Base-by-base conservation (phyloP, 2,113 vertebrate species). In the Taurulus bubalis region DNA sequence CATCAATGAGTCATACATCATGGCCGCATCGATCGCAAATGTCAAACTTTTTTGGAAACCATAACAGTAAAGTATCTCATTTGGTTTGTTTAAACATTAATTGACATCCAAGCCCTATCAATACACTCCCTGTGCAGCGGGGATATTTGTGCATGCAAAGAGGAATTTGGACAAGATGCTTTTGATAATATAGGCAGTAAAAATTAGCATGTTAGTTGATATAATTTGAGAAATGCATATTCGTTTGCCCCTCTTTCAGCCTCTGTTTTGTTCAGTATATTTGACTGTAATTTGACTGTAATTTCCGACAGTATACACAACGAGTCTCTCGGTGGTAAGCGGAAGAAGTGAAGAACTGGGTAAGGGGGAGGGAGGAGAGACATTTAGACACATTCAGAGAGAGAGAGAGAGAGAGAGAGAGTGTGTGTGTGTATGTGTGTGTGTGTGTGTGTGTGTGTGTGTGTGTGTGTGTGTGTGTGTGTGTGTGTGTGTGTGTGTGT, bases 301-400 rank as follows among this genome's bases (percentile, higher is more conserved):
- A 63, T 74, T 28, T 67, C 45, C 67, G 16, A 64, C 32, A 42
- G 49, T 4, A 12, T 40, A 49, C 70, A 14, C 34, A 14, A 8
- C 47, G 65, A 87, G 82, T 71, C 78, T 66, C 51, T 84, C 79
- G 70, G 71, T 83, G 70, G 47, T 75, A 75, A 67, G 92, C 88
- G 90, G 93, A 90, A 87, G 91, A 90, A 80, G 90, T 80, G 87
- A 85, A 28, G 79, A 75, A 15, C 58, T 42, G 79, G 81, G 81
- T 78, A 75, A 92, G 81, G 88, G 92, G 85, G 87, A 83, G 91
- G 87, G 84, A 83, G 84, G 80, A 90, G 85, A 88, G 71, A 87
- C 64, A 18, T 7, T 22, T 49, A 34, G 40, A 70, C 68, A 63
- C 64, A 42, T 51, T n/a, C 66, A 58, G 66, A 71, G 80, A 53